Evolutionary conservation across 2,113 vertebrate species (phyloP).

Genomic region (Mohoua ochrocephala): DNA sequence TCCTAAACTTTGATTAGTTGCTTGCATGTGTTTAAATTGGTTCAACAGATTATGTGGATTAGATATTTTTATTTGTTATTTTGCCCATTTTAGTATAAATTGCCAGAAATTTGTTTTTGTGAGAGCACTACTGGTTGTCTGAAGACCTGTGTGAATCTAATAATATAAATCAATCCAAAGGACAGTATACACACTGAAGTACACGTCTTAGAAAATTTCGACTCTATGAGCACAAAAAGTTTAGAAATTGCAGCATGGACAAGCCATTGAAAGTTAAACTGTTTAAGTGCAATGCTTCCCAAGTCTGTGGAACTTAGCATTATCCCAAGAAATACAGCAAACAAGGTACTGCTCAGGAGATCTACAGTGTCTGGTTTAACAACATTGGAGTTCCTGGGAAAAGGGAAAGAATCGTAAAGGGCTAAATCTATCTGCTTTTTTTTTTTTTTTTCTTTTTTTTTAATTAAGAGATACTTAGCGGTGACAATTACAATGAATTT

Average conservation of each 20-base stretch:
- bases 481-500: not conserved
- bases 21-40: not conserved
- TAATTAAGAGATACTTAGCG: not conserved
- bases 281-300: not conserved
- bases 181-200: not conserved
- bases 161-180: not conserved
- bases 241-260: not conserved
- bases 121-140: not conserved
- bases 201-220: not conserved
- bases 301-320: not conserved
- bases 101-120: not conserved
- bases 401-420: not conserved
- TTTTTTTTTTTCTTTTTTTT: not conserved
- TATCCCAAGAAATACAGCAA: not conserved
- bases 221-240: not conserved
- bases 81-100: not conserved
- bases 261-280: not conserved
- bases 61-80: not conserved
- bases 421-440: not conserved
- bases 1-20: not conserved
- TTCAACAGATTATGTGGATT: not conserved
- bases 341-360: not conserved
- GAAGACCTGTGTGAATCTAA: not conserved
- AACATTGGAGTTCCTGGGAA: not conserved
- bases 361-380: not conserved